phyloP scores from a whole-genome alignment of 2,888 invertebrate species.

The Axea sp. region DNA sequence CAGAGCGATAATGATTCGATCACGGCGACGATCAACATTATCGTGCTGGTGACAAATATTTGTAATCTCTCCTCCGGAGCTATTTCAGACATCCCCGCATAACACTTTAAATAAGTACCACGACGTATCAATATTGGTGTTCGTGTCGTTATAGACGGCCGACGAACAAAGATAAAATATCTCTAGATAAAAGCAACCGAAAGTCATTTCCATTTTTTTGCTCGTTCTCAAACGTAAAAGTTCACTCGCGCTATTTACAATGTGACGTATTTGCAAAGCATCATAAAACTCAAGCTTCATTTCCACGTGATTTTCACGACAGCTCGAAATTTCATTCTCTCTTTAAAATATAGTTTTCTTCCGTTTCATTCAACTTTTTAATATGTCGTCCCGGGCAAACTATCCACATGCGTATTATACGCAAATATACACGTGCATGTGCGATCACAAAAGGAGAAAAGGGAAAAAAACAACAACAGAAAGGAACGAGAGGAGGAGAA shows the following conservation, averaged over 20 bases:
- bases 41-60: too few species aligned
- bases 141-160: slow-evolving; percentile 8
- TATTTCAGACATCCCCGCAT: slow-evolving; percentile 8
- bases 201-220: background rate
- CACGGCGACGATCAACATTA: too few species aligned
- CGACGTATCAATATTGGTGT: slow-evolving; percentile 24
- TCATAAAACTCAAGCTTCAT: slow-evolving; percentile 42
- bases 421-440: slow-evolving; percentile 5
- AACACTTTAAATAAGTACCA: slow-evolving; percentile 26
- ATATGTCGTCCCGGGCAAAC: slow-evolving; percentile 46
- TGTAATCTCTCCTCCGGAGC: background rate
- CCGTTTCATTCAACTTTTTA: slow-evolving; percentile 46
- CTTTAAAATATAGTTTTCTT: slow-evolving; percentile 38
- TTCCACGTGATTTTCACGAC: slow-evolving; percentile 46
- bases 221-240: background rate
- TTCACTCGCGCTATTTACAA: slow-evolving; percentile 25
- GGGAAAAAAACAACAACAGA: slow-evolving; percentile 14
- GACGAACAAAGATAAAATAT: slow-evolving; percentile 30
- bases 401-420: too few species aligned
- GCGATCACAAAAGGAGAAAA: slow-evolving; percentile 14
- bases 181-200: slow-evolving; percentile 10
- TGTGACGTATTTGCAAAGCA: slow-evolving; percentile 27
- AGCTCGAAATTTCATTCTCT: slow-evolving; percentile 44
- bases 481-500: slow-evolving; percentile 5
- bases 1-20: too few species aligned